A percentile compares a stretch with the other conserved stretches of the same genome.
Evolutionary conservation across 2,113 vertebrate genomes (phyloP).

Genomic region (Corydoras maculifer): DNA sequence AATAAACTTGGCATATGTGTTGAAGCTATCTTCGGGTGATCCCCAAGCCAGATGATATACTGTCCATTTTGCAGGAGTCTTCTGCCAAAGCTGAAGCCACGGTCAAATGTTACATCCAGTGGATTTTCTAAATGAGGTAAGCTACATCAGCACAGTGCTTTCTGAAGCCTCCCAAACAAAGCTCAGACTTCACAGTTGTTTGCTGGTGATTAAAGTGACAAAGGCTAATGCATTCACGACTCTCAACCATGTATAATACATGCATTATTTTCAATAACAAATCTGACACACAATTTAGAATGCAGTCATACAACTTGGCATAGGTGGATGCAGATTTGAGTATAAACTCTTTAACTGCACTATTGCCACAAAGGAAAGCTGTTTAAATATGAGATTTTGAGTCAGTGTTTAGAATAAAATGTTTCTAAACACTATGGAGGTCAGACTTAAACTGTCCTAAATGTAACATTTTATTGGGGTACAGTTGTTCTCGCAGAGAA

Average conservation of each 20-base stretch:
- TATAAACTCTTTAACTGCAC: constrained; percentile 24
- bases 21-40: constrained; percentile 35
- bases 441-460: constrained; percentile 37
- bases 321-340: constrained; percentile 6
- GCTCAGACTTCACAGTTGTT: constrained; percentile 10
- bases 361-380: constrained; percentile 33
- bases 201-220: constrained; percentile 37
- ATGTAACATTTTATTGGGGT: constrained; percentile 34
- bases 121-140: constrained; percentile 37
- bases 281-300: constrained; percentile 36
- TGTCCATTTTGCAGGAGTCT: background rate
- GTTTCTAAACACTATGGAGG: constrained; percentile 39
- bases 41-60: constrained; percentile 10
- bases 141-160: constrained; percentile 19
- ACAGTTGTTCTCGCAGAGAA: background rate
- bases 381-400: constrained; percentile 24
- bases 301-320: constrained; percentile 44
- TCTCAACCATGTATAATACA: constrained; percentile 41
- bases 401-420: constrained; percentile 56
- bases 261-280: constrained; percentile 33
- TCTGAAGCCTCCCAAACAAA: constrained; percentile 10
- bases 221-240: constrained; percentile 8
- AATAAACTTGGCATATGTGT: constrained; percentile 36
- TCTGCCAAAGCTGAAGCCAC: constrained; percentile 9
- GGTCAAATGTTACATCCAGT: constrained; percentile 48